Base-by-base conservation (phyloP, 2,888 invertebrate genomes). In the Cetonia aurata region DNA sequence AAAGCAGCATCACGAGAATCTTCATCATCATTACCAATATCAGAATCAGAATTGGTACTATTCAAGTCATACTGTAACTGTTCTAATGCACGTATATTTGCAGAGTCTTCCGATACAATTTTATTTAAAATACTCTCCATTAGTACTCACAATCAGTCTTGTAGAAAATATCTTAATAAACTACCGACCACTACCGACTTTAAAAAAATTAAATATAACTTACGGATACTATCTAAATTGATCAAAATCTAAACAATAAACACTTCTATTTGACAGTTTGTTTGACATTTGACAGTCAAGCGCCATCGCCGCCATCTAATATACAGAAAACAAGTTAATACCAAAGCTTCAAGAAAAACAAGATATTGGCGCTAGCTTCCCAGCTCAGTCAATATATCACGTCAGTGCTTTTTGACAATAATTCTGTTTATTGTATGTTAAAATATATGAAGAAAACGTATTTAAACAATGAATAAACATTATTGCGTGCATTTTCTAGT, bases 301-400 rank as follows among this genome's bases (percentile, higher is more conserved):
- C 4, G 25, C 4, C 25, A 25, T 25, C 25, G 4, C 25, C 42
- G 42, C 44, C 56, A 67, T 57, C 68, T 59, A 15, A 41, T 10
- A 48, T n/a, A 10, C 1, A 41, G 50, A 50, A 37, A 13, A 8
- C 8, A 13, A 65, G 25, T 53, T 31, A 12, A 10, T 52, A 19
- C 13, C 1, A 0, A 15, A 33, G 37, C 10, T 41, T 59, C 12
- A 6, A 12, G 41, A 8, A 52, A 55, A 52, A 41, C 12, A 68
- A 75, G 72, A 19, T 33, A 33, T 71, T 52, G 76, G 80, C 79
- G 80, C 75, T 77, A 77, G 77, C 78, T 76, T 78, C 75, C 77
- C 67, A 72, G 75, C 77, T 77, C 79, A 81, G 83, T 84, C 83
- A 80, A 83, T 83, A 83, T 80, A 80, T 79, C 79, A 79, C 79